These are phyloP conservation scores for Hafferia zeledoni DNA, from an alignment of 2,797 vertebrate species.

Conservation along the genomic window DNA sequence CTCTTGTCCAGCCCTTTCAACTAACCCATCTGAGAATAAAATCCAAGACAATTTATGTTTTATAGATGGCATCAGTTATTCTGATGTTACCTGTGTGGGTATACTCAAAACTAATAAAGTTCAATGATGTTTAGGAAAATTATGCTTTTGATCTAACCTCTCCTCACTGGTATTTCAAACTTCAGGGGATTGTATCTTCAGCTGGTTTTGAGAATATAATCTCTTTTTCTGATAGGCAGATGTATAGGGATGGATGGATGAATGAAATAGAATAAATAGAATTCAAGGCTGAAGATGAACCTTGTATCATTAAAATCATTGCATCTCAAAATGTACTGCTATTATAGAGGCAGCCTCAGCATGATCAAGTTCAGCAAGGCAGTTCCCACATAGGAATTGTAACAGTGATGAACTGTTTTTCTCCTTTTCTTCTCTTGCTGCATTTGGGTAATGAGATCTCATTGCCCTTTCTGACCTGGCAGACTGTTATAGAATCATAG, in stretches of 20 bases:
- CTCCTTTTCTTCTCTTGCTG: not conserved
- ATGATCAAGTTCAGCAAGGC: not conserved
- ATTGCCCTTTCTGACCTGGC: not conserved
- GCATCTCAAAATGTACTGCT: not conserved
- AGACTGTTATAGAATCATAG: not conserved
- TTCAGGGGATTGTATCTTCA: not conserved
- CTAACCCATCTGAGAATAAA: slow-evolving; percentile 68
- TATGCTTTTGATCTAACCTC: slow-evolving; percentile 76
- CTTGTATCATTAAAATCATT: not conserved
- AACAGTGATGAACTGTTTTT: not conserved
- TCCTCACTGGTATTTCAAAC: slow-evolving; percentile 59
- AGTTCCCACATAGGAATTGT: not conserved
- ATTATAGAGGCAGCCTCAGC: not conserved
- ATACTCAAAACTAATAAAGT: slow-evolving; percentile 76
- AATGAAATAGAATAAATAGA: not conserved
- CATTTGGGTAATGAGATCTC: not conserved
- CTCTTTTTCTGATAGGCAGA: not conserved
- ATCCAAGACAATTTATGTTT: slow-evolving; percentile 72
- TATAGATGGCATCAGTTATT: slow-evolving; percentile 68
- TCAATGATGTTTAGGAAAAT: slow-evolving; percentile 76
- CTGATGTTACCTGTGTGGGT: slow-evolving; percentile 70
- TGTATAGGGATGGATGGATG: not conserved
- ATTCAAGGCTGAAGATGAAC: not conserved
- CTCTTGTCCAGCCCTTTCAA: slow-evolving; percentile 75
- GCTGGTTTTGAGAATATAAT: not conserved